These are phyloP conservation scores for Pavo muticus DNA, from an alignment of 2,113 vertebrate species.

Conservation along the genomic window DNA sequence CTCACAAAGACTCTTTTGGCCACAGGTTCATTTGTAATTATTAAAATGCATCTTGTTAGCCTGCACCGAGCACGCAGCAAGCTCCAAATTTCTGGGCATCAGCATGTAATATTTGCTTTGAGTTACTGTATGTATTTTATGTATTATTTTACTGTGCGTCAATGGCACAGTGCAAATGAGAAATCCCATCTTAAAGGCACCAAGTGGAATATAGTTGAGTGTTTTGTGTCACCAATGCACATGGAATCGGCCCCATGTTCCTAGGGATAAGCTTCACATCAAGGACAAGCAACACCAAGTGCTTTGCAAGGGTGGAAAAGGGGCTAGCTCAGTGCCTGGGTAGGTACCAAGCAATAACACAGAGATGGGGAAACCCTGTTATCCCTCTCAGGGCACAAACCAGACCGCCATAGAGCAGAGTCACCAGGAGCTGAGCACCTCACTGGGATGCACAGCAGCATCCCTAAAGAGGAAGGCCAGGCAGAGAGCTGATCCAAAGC, in stretches of 20 bases:
- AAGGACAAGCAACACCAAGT: background rate
- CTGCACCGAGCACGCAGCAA: background rate
- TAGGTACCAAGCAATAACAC: rapidly evolving
- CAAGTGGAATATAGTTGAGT: background rate
- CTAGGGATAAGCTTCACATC: background rate
- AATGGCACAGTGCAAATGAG: background rate
- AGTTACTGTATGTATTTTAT: slow-evolving; percentile 4
- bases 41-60: slow-evolving; percentile 47
- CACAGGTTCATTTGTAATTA: slow-evolving; percentile 44
- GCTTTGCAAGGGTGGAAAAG: background rate
- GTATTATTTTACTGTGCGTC: slow-evolving; percentile 5
- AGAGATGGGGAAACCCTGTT: background rate
- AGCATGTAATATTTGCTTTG: background rate
- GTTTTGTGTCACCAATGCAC: rapidly evolving
- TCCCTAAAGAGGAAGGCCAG: background rate
- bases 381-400: background rate
- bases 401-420: rapidly evolving
- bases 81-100: background rate
- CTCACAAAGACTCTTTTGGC: slow-evolving; percentile 33
- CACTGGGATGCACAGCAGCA: rapidly evolving
- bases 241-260: background rate
- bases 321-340: background rate
- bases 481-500: background rate
- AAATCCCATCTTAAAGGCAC: background rate
- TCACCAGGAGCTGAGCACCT: rapidly evolving